Conservation (phyloP, 2,888 invertebrate genomes). For the Dasypolia templi region DNA sequence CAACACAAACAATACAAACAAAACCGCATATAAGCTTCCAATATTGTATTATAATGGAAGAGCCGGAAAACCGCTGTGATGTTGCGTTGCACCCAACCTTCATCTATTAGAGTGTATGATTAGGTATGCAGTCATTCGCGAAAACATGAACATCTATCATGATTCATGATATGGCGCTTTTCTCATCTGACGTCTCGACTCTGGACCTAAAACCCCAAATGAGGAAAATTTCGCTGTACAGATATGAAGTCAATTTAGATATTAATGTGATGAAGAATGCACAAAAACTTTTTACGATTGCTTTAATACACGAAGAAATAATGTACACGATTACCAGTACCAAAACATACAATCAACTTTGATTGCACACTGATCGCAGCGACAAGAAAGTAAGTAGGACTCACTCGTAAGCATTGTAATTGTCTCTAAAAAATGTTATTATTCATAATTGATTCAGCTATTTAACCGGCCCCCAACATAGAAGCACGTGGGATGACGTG, state of each 20-base stretch:
- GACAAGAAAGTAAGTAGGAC: constrained; percentile 57
- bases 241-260: constrained; percentile 7
- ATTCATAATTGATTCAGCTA: constrained; percentile 68
- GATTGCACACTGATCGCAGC: constrained; percentile 45
- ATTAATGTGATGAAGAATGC: constrained; percentile 1
- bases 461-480: constrained; percentile 67
- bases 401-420: constrained; percentile 56
- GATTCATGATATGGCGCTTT: constrained; percentile 10
- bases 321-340: background rate
- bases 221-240: background rate
- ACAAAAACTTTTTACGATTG: background rate
- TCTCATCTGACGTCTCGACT: constrained; percentile 13
- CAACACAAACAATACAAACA: no score
- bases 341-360: constrained; percentile 47
- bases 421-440: constrained; percentile 65
- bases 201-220: constrained; percentile 5
- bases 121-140: constrained; percentile 55
- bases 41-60: constrained; percentile 20
- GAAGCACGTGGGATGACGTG: constrained; percentile 74
- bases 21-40: constrained; percentile 1
- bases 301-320: background rate
- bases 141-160: constrained; percentile 47
- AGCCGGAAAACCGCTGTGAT: constrained; percentile 6
- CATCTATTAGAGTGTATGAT: constrained; percentile 44
- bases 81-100: constrained; percentile 8